Percentiles rank a stretch among this genome's conserved stretches.
Conservation (phyloP, 1,140 invertebrate genomes). For the Thrips palmi region DNA sequence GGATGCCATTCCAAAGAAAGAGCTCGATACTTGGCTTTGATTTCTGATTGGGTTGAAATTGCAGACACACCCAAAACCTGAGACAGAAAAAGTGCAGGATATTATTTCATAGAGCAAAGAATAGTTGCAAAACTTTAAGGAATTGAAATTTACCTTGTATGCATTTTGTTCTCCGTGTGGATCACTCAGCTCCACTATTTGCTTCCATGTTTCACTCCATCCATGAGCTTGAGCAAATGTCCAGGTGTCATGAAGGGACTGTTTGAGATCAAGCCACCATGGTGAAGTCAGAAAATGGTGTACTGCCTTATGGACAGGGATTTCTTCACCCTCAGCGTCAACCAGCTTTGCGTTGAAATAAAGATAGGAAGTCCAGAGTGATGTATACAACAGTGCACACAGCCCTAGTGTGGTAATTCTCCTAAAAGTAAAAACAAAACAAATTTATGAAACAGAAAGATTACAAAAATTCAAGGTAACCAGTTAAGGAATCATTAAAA, state of each 20-base stretch:
- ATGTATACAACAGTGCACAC: conserved; percentile 46
- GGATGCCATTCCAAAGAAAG: conserved; percentile 82
- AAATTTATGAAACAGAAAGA: conserved; percentile 2
- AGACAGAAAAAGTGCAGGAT: conserved; percentile 11
- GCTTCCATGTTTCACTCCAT: conserved; percentile 61
- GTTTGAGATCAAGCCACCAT: conserved; percentile 44
- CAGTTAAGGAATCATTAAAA: conserved; percentile 8
- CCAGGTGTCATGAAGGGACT: conserved; percentile 55
- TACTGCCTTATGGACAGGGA: conserved; percentile 70
- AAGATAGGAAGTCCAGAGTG: conserved; percentile 56
- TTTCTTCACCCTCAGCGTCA: conserved; percentile 70
- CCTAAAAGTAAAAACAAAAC: conserved; percentile 13
- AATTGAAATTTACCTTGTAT: conserved; percentile 41
- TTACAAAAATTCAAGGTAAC: conserved; percentile 7
- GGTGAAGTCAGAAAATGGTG: conserved; percentile 82
- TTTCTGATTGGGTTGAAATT: conserved; percentile 64
- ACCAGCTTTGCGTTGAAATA: conserved; percentile 80
- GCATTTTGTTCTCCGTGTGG: conserved; percentile 79
- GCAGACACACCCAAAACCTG: conserved; percentile 56
- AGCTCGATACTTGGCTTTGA: conserved; percentile 58
- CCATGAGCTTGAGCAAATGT: conserved; percentile 57
- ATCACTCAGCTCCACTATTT: conserved; percentile 70
- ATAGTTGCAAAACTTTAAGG: background rate
- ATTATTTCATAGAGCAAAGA: conserved; percentile 7
- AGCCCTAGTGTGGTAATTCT: conserved; percentile 32